phyloP scores from a whole-genome alignment of 2,113 vertebrate genomes.

The Myiagra hebetior region DNA sequence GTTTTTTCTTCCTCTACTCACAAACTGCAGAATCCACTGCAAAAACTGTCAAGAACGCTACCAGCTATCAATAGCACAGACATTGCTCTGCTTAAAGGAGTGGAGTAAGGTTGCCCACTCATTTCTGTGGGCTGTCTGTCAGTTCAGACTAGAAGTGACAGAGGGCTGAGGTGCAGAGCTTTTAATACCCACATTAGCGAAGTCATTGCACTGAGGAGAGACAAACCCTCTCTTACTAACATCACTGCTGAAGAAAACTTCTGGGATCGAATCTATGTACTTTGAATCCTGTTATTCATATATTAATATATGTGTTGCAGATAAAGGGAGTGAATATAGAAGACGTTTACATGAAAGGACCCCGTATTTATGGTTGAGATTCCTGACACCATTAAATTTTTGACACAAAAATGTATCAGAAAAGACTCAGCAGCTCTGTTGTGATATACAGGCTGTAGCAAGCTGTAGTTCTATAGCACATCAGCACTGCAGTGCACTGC shows the following conservation, averaged over 20 bases:
- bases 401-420: constrained; percentile 8
- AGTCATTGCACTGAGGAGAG: background rate
- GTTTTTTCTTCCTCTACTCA: background rate
- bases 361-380: constrained; percentile 4
- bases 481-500: background rate
- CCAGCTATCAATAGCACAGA: constrained; percentile 62
- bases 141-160: constrained; percentile 31
- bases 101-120: constrained; percentile 54
- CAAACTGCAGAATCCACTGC: constrained; percentile 19
- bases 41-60: background rate
- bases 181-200: constrained; percentile 7
- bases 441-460: background rate
- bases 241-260: background rate
- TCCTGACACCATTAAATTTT: background rate
- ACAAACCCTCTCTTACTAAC: background rate
- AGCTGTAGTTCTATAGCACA: background rate
- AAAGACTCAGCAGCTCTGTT: background rate
- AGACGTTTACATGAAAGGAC: background rate
- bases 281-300: background rate
- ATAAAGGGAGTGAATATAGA: background rate
- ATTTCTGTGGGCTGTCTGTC: constrained; percentile 59
- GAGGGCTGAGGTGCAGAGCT: constrained; percentile 26
- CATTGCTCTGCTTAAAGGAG: constrained; percentile 7
- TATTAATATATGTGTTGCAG: background rate
- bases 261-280: background rate